phyloP scores from a whole-genome alignment of 2,888 invertebrate genomes.

The Melinopterus prodromus region DNA sequence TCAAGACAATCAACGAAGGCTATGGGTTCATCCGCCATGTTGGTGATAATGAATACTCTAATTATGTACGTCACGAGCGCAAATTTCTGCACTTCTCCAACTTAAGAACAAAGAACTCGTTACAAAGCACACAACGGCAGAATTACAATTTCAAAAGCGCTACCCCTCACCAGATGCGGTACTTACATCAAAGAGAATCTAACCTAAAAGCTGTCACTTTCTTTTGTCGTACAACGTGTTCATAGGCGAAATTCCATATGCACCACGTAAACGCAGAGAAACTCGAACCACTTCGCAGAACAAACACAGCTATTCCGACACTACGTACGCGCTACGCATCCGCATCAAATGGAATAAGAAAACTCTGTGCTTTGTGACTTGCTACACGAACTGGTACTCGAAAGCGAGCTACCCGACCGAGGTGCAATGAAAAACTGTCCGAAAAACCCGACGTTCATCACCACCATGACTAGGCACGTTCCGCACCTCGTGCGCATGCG shows the following conservation, averaged over 20 bases:
- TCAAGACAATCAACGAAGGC: neutral
- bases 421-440: slow-evolving; percentile 6
- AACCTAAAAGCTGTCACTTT: slow-evolving; percentile 24
- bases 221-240: slow-evolving; percentile 21
- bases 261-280: neutral
- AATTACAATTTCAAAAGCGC: neutral
- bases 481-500: neutral
- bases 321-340: neutral
- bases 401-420: neutral
- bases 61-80: slow-evolving; percentile 43
- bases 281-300: slow-evolving; percentile 5
- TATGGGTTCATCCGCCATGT: slow-evolving; percentile 41
- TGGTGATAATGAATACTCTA: slow-evolving; percentile 44
- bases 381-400: neutral
- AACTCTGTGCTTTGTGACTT: neutral
- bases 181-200: slow-evolving; percentile 15
- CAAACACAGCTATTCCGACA: slow-evolving; percentile 7
- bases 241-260: slow-evolving; percentile 18
- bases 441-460: slow-evolving; percentile 12
- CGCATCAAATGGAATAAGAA: neutral
- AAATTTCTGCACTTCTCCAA: neutral
- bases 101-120: slow-evolving; percentile 12
- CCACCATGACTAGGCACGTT: slow-evolving; percentile 19
- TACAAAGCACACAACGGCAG: neutral
- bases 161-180: neutral